Evolutionary conservation across 2,797 vertebrate species (phyloP).

Genomic region (Gymnodraco acuticeps): DNA sequence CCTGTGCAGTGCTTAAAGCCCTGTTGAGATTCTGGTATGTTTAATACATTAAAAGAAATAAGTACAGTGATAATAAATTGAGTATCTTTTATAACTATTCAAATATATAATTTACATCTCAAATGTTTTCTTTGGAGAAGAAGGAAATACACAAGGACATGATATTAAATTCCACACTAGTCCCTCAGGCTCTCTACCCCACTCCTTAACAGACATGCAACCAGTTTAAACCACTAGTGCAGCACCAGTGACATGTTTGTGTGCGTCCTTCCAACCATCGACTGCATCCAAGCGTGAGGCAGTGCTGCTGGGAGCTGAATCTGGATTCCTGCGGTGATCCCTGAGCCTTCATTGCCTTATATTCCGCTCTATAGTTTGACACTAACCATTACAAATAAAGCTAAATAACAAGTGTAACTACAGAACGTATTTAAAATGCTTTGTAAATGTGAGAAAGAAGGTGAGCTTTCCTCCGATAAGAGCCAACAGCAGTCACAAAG

Average conservation of each 20-base stretch:
- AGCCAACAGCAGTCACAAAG: neutral
- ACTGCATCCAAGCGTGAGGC: slow-evolving; percentile 6
- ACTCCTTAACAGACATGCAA: slow-evolving; percentile 1
- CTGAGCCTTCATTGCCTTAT: slow-evolving; percentile 7
- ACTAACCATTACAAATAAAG: slow-evolving; percentile 22
- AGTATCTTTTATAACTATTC: neutral
- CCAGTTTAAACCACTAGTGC: slow-evolving; percentile 36
- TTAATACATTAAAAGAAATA: neutral
- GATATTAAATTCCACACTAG: neutral
- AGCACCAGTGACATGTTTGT: slow-evolving; percentile 18
- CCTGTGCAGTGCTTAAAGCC: neutral
- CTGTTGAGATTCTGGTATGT: slow-evolving; percentile 10
- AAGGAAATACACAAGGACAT: slow-evolving; percentile 1
- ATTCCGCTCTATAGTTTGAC: neutral
- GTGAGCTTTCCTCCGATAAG: slow-evolving; percentile 6
- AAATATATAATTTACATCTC: too few species aligned
- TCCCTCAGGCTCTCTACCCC: slow-evolving; percentile 2
- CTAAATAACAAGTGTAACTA: neutral
- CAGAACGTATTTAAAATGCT: slow-evolving; percentile 8
- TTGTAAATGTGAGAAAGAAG: slow-evolving; percentile 16
- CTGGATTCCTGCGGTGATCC: slow-evolving; percentile 17
- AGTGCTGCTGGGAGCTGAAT: slow-evolving; percentile 22
- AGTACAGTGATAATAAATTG: too few species aligned
- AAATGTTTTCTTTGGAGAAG: neutral
- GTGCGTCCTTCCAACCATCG: slow-evolving; percentile 17